Evolutionary conservation across 2,797 vertebrate genomes (phyloP).

Genomic region (Pangasius krempfi): DNA sequence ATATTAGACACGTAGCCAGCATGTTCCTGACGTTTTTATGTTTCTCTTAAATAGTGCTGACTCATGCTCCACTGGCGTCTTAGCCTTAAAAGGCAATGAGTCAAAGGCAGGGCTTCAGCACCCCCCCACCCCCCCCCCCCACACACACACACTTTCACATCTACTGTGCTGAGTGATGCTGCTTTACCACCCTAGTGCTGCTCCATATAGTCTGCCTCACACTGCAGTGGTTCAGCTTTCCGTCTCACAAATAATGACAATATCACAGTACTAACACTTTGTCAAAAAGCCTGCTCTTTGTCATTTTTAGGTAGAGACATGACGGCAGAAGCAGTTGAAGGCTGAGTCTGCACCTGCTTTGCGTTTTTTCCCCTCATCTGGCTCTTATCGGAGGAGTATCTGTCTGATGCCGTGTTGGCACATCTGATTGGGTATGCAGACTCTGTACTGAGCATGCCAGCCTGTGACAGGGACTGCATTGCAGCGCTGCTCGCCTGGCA

Average conservation of each 20-base stretch:
- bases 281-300: constrained; percentile 42
- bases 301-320: constrained; percentile 42
- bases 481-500: constrained; percentile 77
- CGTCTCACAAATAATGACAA: constrained; percentile 44
- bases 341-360: constrained; percentile 39
- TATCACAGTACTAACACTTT: constrained; percentile 33
- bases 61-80: constrained; percentile 60
- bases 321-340: constrained; percentile 50
- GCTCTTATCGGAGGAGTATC: constrained; percentile 55
- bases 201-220: constrained; percentile 51
- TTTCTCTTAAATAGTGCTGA: constrained; percentile 62
- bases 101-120: constrained; percentile 54
- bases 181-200: constrained; percentile 57
- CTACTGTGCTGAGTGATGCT: constrained; percentile 58
- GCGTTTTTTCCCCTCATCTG: constrained; percentile 43
- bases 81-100: constrained; percentile 61
- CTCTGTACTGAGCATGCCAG: constrained; percentile 79
- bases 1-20: constrained; percentile 41
- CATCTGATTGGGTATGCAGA: constrained; percentile 76
- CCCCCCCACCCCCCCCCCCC: neutral
- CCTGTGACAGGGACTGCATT: constrained; percentile 79
- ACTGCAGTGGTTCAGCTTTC: constrained; percentile 48
- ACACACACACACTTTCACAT: constrained; percentile 24
- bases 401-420: constrained; percentile 67
- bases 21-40: constrained; percentile 48